Conservation (phyloP, 2,888 invertebrate species). For the Scaptomyza flava region DNA sequence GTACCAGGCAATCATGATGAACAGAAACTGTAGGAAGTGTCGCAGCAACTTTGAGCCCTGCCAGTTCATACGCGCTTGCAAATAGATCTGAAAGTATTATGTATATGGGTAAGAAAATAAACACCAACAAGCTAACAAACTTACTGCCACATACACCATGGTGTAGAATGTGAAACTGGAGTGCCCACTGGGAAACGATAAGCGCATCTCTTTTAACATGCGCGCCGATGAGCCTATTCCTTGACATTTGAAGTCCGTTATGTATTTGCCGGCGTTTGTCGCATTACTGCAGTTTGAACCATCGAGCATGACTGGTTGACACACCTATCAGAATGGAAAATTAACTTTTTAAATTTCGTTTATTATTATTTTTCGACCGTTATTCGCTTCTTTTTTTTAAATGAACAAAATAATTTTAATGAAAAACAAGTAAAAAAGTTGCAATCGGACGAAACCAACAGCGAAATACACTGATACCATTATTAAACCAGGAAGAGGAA, state of each 20-base stretch:
- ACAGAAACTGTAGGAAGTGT: slow-evolving; percentile 93
- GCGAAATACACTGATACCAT: too few species aligned
- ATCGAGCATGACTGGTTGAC: slow-evolving; percentile 61
- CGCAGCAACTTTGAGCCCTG: slow-evolving; percentile 91
- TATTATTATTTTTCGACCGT: too few species aligned
- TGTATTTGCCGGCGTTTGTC: slow-evolving; percentile 88
- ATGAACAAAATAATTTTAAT: too few species aligned
- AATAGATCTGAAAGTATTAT: slow-evolving; percentile 89
- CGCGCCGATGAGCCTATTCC: slow-evolving; percentile 85
- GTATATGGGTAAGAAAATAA: neutral
- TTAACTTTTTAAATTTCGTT: too few species aligned
- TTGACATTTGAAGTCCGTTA: slow-evolving; percentile 89
- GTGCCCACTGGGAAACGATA: slow-evolving; percentile 96
- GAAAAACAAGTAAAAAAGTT: too few species aligned
- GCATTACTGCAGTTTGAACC: slow-evolving; percentile 84
- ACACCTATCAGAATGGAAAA: slow-evolving; percentile 50
- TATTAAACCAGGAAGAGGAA: too few species aligned
- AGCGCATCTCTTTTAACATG: slow-evolving; percentile 90
- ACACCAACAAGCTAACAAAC: slow-evolving; percentile 80
- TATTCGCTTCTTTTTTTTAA: too few species aligned
- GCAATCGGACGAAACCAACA: too few species aligned
- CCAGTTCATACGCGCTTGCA: slow-evolving; percentile 94
- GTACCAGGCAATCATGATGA: slow-evolving; percentile 92
- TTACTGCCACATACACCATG: slow-evolving; percentile 93
- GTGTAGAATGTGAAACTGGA: slow-evolving; percentile 95